A percentile compares a stretch with the other conserved stretches of the same genome.
Evolutionary conservation across 2,888 invertebrate species (phyloP).

Genomic region (Neoaliturus tenellus): DNA sequence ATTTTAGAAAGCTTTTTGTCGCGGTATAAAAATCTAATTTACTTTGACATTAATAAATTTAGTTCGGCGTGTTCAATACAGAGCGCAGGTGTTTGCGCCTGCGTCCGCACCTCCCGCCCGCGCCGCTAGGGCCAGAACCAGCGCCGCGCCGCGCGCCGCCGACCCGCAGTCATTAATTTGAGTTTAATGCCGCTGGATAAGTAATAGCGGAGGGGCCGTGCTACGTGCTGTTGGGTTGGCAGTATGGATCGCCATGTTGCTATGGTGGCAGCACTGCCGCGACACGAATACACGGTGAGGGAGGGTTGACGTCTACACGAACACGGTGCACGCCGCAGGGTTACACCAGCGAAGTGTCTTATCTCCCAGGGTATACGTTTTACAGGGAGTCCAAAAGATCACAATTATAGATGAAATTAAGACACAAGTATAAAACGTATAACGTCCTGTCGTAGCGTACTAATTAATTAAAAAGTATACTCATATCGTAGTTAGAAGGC

Average conservation of each 20-base stretch:
- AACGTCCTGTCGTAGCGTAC: too few species aligned
- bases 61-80: constrained; percentile 45
- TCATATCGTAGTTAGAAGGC: too few species aligned
- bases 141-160: neutral
- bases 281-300: too few species aligned
- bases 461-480: too few species aligned
- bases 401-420: too few species aligned
- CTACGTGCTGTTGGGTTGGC: neutral
- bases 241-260: neutral
- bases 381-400: too few species aligned
- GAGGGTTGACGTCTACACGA: too few species aligned
- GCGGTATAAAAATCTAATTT: constrained; percentile 60
- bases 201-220: neutral
- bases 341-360: too few species aligned
- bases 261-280: neutral
- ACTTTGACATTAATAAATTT: constrained; percentile 62
- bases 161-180: constrained; percentile 51
- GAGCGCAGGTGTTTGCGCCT: constrained; percentile 33
- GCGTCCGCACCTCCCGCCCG: neutral
- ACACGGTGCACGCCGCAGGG: too few species aligned
- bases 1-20: constrained; percentile 56
- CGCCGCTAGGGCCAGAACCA: neutral
- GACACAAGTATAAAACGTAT: too few species aligned
- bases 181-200: constrained; percentile 51
- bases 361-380: too few species aligned